phyloP scores from a whole-genome alignment of 2,113 vertebrate genomes.

The Gadus macrocephalus region DNA sequence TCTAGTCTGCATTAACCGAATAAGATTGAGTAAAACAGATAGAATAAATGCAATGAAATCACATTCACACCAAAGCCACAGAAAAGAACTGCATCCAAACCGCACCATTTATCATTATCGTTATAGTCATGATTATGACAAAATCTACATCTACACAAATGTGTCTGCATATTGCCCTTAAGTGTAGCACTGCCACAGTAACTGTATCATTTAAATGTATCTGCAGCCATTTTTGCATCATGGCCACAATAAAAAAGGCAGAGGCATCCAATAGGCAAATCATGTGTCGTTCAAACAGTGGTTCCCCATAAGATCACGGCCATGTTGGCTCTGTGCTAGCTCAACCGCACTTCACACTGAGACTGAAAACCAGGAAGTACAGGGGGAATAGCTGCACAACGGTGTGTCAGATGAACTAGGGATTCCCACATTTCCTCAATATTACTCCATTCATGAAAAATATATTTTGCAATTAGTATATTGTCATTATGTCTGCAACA shows the following conservation, averaged over 20 bases:
- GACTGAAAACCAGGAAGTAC: background rate
- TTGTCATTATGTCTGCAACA: background rate
- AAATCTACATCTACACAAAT: too few relatives aligned
- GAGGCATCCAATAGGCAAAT: background rate
- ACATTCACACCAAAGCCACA: too few relatives aligned
- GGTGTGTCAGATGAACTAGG: background rate
- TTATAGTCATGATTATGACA: too few relatives aligned
- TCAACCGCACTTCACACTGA: background rate
- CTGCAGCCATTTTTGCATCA: background rate
- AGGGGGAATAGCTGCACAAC: background rate
- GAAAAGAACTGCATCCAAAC: too few relatives aligned
- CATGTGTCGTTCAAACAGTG: background rate
- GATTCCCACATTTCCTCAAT: background rate
- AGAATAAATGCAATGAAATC: too few relatives aligned
- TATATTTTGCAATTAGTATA: background rate
- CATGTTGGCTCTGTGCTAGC: too few relatives aligned
- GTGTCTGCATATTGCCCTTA: too few relatives aligned
- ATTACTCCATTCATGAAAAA: background rate
- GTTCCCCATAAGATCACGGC: background rate
- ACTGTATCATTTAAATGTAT: too few relatives aligned
- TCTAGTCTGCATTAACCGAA: too few relatives aligned
- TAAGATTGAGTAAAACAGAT: too few relatives aligned
- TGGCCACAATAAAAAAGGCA: conserved; percentile 12
- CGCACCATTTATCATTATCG: too few relatives aligned
- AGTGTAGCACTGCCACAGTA: too few relatives aligned